A percentile compares a stretch with the other conserved stretches of the same genome.
phyloP scores from a whole-genome alignment of 2,113 vertebrate genomes.

The Cyphomyrus discorhynchus region DNA sequence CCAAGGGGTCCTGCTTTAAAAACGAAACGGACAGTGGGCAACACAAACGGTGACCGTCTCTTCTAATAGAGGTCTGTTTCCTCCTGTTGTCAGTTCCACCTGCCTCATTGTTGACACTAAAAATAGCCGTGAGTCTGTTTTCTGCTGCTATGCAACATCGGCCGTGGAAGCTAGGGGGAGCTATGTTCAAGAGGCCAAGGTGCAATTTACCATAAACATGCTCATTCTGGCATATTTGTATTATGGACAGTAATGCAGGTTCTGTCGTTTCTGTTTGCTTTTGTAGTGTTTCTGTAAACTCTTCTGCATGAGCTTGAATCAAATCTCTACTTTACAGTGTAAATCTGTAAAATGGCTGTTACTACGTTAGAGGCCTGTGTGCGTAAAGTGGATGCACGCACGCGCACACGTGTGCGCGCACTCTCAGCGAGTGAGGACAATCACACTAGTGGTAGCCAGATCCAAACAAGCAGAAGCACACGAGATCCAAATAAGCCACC shows the following conservation, averaged over 20 bases:
- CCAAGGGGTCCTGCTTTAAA: not conserved
- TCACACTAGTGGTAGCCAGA: not conserved
- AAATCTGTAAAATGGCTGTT: not conserved
- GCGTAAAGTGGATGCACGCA: not conserved
- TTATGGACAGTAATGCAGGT: not conserved
- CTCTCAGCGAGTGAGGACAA: not conserved
- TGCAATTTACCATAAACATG: not conserved
- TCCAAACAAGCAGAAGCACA: not conserved
- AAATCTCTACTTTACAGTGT: not conserved
- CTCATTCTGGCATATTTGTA: conserved; percentile 3
- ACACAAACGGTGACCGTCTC: not conserved
- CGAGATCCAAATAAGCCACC: not conserved
- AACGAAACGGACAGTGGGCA: not conserved
- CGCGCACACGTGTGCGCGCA: not conserved
- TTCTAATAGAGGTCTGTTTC: not conserved
- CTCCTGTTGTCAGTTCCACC: not conserved
- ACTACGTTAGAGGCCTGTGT: not conserved
- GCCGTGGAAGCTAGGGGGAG: not conserved
- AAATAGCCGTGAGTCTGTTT: conserved; percentile 16
- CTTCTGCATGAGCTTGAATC: conserved; percentile 1
- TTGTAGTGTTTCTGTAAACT: not conserved
- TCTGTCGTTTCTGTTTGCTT: not conserved
- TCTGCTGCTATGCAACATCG: conserved; percentile 34
- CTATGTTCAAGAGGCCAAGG: not conserved
- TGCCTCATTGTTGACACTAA: conserved; percentile 3